A percentile compares a stretch with the other conserved stretches of the same genome.
phyloP scores from a whole-genome alignment of 1,140 invertebrate species.

The Drosophila orosa region DNA sequence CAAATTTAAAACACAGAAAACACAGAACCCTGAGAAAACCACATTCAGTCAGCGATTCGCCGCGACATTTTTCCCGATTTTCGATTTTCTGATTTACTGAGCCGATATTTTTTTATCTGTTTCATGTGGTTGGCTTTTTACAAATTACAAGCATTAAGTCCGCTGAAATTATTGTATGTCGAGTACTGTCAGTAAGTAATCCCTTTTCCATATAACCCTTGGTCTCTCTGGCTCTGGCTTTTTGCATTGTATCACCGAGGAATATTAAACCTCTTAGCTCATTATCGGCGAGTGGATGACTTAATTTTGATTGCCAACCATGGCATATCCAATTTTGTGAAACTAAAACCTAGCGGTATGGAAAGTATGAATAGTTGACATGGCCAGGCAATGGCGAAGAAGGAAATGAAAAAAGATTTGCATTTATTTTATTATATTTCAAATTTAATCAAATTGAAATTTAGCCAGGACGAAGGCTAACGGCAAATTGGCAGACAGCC shows the following conservation, averaged over 20 bases:
- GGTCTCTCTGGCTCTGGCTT: not conserved
- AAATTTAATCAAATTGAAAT: conserved; percentile 75
- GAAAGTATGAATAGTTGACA: conserved; percentile 9
- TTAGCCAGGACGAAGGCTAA: conserved; percentile 47
- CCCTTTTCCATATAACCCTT: not conserved
- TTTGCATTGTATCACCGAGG: conserved; percentile 9
- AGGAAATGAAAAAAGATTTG: conserved; percentile 49
- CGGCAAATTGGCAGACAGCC: conserved; percentile 51
- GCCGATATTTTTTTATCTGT: conserved; percentile 43
- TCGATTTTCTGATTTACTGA: conserved; percentile 41
- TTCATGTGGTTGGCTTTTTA: conserved; percentile 53
- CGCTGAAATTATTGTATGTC: conserved; percentile 50
- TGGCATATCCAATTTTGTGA: conserved; percentile 7
- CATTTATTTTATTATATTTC: conserved; percentile 65
- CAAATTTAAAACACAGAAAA: not conserved
- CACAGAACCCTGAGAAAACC: not conserved
- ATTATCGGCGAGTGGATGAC: conserved; percentile 1
- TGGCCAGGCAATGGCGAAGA: conserved; percentile 10
- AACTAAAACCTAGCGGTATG: conserved; percentile 20
- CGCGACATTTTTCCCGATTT: not conserved
- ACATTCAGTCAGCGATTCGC: not conserved
- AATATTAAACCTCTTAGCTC: conserved; percentile 5
- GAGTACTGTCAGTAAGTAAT: conserved; percentile 29
- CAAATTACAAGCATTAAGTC: conserved; percentile 67
- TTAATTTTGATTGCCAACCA: conserved; percentile 2